Evolutionary conservation across 2,888 invertebrate genomes (phyloP).

Genomic region (Chironomus riparius): DNA sequence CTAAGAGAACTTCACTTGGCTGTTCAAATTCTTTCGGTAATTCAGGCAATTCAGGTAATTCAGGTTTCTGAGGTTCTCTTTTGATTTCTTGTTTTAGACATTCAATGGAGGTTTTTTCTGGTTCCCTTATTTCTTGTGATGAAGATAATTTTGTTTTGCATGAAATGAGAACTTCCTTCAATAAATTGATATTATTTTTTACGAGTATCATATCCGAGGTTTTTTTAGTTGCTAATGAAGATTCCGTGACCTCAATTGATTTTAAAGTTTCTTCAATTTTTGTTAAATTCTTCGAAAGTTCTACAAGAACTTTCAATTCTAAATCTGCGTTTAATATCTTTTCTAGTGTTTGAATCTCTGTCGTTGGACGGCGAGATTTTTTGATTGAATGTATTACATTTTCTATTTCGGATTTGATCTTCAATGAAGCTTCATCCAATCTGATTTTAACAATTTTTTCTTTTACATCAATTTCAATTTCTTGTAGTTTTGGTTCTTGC

Average conservation of each 20-base stretch:
- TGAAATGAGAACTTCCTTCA: background rate
- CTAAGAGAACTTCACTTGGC: background rate
- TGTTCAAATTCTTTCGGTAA: slow-evolving; percentile 17
- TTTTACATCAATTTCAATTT: background rate
- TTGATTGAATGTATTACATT: background rate
- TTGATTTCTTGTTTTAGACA: slow-evolving; percentile 28
- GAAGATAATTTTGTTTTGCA: slow-evolving; percentile 8
- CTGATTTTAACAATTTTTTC: background rate
- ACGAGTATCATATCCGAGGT: background rate
- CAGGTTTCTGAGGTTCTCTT: slow-evolving; percentile 30
- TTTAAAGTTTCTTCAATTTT: background rate
- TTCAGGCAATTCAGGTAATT: slow-evolving; percentile 26
- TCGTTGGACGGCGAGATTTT: background rate
- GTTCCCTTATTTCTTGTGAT: slow-evolving; percentile 25
- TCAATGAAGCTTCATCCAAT: background rate
- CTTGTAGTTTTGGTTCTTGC: background rate
- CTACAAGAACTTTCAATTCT: background rate
- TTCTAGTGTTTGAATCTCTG: background rate
- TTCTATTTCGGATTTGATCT: background rate
- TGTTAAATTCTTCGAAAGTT: background rate
- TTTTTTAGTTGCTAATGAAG: background rate
- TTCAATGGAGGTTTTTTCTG: slow-evolving; percentile 13
- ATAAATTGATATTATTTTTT: background rate
- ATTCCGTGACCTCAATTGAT: background rate
- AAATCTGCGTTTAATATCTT: background rate